These are phyloP conservation scores for Crossocerus cetratus DNA, from an alignment of 2,888 invertebrate genomes.

Conservation along the genomic window DNA sequence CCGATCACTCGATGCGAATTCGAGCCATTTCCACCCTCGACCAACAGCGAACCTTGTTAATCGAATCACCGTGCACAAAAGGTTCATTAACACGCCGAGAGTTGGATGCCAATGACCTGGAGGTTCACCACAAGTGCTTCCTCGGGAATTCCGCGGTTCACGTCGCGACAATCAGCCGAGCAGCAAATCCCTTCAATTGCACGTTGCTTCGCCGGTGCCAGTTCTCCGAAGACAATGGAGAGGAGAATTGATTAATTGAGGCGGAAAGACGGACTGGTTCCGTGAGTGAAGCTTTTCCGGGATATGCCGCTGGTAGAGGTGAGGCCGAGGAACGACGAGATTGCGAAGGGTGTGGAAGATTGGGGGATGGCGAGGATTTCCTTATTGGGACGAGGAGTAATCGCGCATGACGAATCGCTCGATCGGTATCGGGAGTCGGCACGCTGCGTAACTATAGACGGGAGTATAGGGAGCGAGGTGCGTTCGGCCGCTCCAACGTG, in stretches of 20 bases:
- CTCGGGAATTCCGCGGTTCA: constrained; percentile 16
- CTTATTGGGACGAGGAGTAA: constrained; percentile 48
- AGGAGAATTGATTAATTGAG: constrained; percentile 52
- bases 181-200: constrained; percentile 21
- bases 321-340: neutral
- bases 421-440: constrained; percentile 62
- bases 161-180: neutral
- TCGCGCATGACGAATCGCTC: constrained; percentile 56
- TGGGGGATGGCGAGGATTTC: constrained; percentile 25
- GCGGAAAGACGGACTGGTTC: constrained; percentile 42
- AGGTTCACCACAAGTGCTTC: constrained; percentile 20
- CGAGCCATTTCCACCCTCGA: neutral
- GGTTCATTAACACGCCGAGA: constrained; percentile 50
- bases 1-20: too few relatives aligned
- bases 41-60: constrained; percentile 24
- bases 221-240: constrained; percentile 32
- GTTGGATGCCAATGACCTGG: constrained; percentile 38
- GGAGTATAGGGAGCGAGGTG: constrained; percentile 54
- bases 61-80: constrained; percentile 12
- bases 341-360: too few relatives aligned
- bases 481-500: constrained; percentile 50
- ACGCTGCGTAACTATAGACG: constrained; percentile 56
- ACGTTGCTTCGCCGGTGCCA: constrained; percentile 41
- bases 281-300: constrained; percentile 21
- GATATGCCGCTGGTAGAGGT: constrained; percentile 7